phyloP scores from a whole-genome alignment of 2,797 vertebrate species.

The Ceryle rudis region DNA sequence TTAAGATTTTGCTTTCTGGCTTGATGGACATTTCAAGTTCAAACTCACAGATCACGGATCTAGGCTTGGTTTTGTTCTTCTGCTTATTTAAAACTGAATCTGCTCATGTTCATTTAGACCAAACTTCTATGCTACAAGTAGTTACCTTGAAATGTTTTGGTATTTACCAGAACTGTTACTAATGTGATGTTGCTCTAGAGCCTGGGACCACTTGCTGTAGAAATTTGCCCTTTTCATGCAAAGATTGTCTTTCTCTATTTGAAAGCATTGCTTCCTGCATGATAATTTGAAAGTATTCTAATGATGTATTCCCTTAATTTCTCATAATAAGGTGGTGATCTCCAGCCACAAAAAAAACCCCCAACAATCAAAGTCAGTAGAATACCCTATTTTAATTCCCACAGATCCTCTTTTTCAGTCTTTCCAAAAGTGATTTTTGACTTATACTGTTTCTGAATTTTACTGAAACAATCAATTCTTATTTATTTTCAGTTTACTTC shows the following conservation, averaged over 20 bases:
- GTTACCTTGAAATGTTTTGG: neutral
- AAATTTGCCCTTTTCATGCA: neutral
- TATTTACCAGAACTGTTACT: neutral
- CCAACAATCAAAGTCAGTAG: neutral
- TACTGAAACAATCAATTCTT: conserved; percentile 45
- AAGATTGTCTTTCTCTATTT: neutral
- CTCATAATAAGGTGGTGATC: neutral
- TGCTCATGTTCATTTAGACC: neutral
- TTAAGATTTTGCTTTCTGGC: neutral
- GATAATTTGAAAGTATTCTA: neutral
- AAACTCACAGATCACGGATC: neutral
- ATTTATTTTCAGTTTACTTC: conserved; percentile 57
- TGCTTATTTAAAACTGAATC: neutral
- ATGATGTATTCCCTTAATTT: neutral
- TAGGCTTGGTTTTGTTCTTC: neutral
- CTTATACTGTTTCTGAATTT: neutral
- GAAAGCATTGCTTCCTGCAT: neutral
- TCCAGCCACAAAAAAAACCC: neutral
- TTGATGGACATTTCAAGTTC: neutral
- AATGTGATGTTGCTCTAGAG: neutral
- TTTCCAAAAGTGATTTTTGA: conserved; percentile 29
- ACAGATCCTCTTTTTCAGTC: neutral
- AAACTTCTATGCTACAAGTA: neutral
- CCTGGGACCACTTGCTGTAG: neutral
- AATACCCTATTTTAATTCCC: neutral